These are phyloP conservation scores for Eptesicus fuscus DNA, from an alignment of 2,113 vertebrate genomes.

Conservation along the genomic window DNA sequence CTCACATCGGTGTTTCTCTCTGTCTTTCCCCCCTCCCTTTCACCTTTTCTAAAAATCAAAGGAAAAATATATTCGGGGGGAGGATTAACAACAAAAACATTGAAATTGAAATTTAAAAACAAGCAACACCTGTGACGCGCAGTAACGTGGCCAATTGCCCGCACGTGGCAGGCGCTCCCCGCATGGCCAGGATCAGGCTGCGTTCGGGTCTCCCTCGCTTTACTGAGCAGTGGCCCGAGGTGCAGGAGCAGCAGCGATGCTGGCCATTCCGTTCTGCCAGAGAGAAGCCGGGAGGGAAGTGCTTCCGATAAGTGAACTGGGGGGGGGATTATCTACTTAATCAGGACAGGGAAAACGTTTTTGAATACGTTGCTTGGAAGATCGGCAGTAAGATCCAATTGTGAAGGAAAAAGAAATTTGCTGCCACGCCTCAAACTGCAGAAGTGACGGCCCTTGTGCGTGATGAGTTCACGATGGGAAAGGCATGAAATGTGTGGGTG, in stretches of 20 bases:
- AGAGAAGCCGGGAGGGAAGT: background rate
- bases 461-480: accelerated
- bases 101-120: too few relatives aligned
- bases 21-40: too few relatives aligned
- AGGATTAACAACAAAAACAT: too few relatives aligned
- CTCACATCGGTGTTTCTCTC: too few relatives aligned
- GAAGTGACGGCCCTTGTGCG: too few relatives aligned
- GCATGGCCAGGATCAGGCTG: too few relatives aligned
- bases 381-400: background rate
- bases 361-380: background rate
- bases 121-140: too few relatives aligned
- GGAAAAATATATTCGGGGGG: too few relatives aligned
- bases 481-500: too few relatives aligned
- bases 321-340: background rate
- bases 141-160: too few relatives aligned
- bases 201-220: background rate
- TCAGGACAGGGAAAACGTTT: background rate
- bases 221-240: background rate
- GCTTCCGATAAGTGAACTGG: background rate
- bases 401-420: background rate
- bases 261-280: background rate
- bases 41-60: too few relatives aligned
- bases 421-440: background rate
- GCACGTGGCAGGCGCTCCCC: background rate
- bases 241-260: background rate